phyloP scores from a whole-genome alignment of 2,888 invertebrate species.

The Furcula furcula region DNA sequence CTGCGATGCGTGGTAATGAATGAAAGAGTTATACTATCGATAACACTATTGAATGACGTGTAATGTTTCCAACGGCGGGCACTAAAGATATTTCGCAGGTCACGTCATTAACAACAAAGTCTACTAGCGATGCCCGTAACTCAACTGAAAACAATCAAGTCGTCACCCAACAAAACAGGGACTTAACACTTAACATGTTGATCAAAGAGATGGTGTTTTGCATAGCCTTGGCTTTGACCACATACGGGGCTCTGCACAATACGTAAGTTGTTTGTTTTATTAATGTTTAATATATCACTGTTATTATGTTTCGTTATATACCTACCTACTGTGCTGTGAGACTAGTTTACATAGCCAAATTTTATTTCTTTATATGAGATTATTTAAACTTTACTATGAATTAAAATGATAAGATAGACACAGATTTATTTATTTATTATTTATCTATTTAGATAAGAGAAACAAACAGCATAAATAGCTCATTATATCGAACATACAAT shows the following conservation, averaged over 20 bases:
- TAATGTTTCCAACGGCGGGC: conserved; percentile 79
- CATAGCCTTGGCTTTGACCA: conserved; percentile 83
- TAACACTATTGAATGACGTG: conserved; percentile 77
- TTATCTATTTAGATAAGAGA: too few relatives aligned
- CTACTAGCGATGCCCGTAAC: conserved; percentile 67
- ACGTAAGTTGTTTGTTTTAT: conserved; percentile 79
- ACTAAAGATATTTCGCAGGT: conserved; percentile 70
- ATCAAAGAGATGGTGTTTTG: conserved; percentile 85
- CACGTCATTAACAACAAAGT: conserved; percentile 65
- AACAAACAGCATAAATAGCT: too few relatives aligned
- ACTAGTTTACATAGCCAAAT: too few relatives aligned
- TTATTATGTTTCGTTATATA: too few relatives aligned
- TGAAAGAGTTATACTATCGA: conserved; percentile 44
- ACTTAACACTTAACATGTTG: conserved; percentile 78
- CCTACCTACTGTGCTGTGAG: too few relatives aligned
- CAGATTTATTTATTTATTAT: too few relatives aligned
- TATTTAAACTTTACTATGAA: too few relatives aligned
- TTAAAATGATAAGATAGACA: too few relatives aligned
- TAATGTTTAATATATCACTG: too few relatives aligned
- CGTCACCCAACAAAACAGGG: conserved; percentile 57
- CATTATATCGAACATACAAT: too few relatives aligned
- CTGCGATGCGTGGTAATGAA: conserved; percentile 50
- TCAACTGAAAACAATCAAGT: conserved; percentile 55
- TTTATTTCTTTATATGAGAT: too few relatives aligned
- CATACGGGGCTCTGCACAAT: conserved; percentile 87